A percentile compares a stretch with the other conserved stretches of the same genome.
These are phyloP conservation scores for Pyrgilauda ruficollis DNA, from an alignment of 2,113 vertebrate genomes.

Conservation along the genomic window DNA sequence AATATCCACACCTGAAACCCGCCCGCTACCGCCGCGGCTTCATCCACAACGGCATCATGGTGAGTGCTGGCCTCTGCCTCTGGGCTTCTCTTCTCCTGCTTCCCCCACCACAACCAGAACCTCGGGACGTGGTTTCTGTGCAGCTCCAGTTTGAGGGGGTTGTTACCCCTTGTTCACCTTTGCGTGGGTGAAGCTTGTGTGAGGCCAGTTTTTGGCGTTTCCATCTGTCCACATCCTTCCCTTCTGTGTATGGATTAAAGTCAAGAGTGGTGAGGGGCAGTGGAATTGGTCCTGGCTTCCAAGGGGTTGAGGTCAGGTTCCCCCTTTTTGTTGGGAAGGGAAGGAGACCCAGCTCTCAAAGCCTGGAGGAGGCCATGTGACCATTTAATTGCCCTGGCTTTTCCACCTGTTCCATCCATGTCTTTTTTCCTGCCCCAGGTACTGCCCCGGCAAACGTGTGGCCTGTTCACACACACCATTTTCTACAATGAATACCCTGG, in stretches of 20 bases:
- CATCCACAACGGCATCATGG: slow-evolving; percentile 93
- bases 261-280: background rate
- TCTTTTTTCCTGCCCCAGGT: slow-evolving; percentile 74
- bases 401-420: background rate
- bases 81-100: background rate
- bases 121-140: fast-evolving
- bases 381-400: background rate
- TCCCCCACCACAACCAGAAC: background rate
- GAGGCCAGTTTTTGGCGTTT: background rate
- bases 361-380: background rate
- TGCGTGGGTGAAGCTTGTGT: background rate
- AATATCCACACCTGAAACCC: slow-evolving; percentile 95
- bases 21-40: slow-evolving; percentile 94
- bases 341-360: background rate
- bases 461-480: slow-evolving; percentile 97
- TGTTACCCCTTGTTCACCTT: background rate
- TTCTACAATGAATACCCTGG: slow-evolving; percentile 97
- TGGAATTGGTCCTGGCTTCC: background rate
- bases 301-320: background rate
- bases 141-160: background rate
- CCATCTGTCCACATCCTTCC: background rate
- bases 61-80: slow-evolving; percentile 41
- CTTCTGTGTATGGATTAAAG: background rate
- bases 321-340: background rate
- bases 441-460: slow-evolving; percentile 93